These are phyloP conservation scores for Lagopus muta DNA, from an alignment of 2,113 vertebrate genomes.

Conservation along the genomic window DNA sequence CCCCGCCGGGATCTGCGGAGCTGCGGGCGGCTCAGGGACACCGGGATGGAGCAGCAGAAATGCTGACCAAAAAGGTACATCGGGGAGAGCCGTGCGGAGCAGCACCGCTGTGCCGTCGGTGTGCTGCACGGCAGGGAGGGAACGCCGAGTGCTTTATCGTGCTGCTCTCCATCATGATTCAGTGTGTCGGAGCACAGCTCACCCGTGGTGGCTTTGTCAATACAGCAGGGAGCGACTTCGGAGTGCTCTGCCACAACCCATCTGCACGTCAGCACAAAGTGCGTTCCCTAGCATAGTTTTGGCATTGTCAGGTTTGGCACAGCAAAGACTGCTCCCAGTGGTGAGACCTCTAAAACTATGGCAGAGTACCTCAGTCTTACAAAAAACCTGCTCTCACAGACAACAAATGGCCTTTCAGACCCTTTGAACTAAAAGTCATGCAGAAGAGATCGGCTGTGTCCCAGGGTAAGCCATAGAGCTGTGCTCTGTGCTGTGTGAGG, in stretches of 20 bases:
- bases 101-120: fast-evolving
- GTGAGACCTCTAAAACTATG: neutral
- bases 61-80: conserved; percentile 38
- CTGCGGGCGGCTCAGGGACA: fast-evolving
- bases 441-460: neutral
- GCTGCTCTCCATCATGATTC: neutral
- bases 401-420: neutral
- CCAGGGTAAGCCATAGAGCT: neutral
- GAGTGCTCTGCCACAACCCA: neutral
- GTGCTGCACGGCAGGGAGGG: neutral
- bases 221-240: neutral
- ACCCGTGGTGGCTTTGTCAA: fast-evolving
- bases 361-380: neutral
- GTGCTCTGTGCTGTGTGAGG: fast-evolving
- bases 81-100: neutral
- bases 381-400: neutral
- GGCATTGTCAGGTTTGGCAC: neutral
- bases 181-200: fast-evolving
- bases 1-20: neutral
- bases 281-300: neutral
- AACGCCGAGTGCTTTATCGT: no score
- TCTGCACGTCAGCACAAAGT: neutral
- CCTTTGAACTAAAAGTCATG: neutral
- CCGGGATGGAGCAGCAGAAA: neutral
- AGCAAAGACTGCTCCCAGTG: neutral